Percentiles rank a stretch among this genome's conserved stretches.
Conservation (phyloP, 2,113 vertebrate species). For the Machaerirhynchus nigripectus region DNA sequence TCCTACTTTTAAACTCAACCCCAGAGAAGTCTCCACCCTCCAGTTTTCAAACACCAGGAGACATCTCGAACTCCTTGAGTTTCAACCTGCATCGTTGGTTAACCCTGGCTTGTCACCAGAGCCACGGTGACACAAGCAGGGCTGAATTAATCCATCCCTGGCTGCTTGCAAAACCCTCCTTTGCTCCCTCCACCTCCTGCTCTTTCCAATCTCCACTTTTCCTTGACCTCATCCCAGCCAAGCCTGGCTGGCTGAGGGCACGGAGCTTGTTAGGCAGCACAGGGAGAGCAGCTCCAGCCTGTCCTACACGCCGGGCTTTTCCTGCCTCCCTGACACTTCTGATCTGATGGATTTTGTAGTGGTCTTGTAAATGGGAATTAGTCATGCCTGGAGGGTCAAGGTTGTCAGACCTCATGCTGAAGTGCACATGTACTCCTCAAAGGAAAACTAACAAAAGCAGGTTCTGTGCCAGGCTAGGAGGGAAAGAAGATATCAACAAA, state of each 20-base stretch:
- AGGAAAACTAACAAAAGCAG: slow-evolving; percentile 58
- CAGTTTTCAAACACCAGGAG: neutral
- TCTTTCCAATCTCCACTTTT: neutral
- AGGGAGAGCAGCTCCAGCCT: slow-evolving; percentile 30
- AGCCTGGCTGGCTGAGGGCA: rapidly evolving
- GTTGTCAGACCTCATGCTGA: slow-evolving; percentile 63
- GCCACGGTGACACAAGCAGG: neutral
- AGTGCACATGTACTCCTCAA: slow-evolving; percentile 56
- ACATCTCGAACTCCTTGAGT: neutral
- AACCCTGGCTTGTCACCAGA: neutral
- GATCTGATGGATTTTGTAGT: slow-evolving; percentile 53
- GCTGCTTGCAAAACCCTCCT: neutral
- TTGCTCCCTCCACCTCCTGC: neutral
- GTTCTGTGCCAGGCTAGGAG: neutral
- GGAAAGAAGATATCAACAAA: slow-evolving; percentile 44
- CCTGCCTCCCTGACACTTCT: slow-evolving; percentile 38
- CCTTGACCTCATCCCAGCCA: neutral
- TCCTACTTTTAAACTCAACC: neutral
- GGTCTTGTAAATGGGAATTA: slow-evolving; percentile 61
- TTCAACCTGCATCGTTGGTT: neutral
- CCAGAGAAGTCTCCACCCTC: neutral
- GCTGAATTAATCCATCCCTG: neutral
- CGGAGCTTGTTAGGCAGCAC: neutral
- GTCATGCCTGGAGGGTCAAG: slow-evolving; percentile 57
- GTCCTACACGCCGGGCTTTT: neutral